Evolutionary conservation across 2,888 invertebrate species (phyloP), one percentile per base, ranked within the genome.

Genomic region (Trachelus iudaicus): DNA sequence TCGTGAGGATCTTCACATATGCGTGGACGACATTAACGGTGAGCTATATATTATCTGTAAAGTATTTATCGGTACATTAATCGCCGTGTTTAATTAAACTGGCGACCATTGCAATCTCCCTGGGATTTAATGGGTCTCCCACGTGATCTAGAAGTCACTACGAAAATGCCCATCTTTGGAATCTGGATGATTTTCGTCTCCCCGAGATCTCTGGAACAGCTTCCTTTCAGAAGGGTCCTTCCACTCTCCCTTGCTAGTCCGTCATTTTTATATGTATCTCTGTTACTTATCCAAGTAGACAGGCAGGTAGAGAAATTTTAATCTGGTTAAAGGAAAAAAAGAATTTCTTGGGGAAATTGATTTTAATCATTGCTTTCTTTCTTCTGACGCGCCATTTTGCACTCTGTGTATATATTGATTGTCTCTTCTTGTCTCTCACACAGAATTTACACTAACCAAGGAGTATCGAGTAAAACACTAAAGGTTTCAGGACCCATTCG

Each of bases 21-120:
- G 97, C 91, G 96, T 97, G 83, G 96, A 96, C 90, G 96, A 97
- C 89, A 94, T 97, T 85, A 95, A 96, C 91, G 97, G 97, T 97
- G 91, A 93, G 94, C 31, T 73, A 75, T 74, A 69, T 34, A 77
- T 77, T 69, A 74, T 74, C 34, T 75, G n/a, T 31, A 69, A 40
- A 56, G 23, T 56, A 56, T 56, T 23, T 56, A 56, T 56, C 4
- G 23, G 23, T 23, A 6, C 9, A 23, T 76, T 76, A n/a, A 76
- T 34, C 15, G 56, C 68, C 6, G 30, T 73, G 73, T 76, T 73
- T 35, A 35, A 75, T 73, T 73, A 76, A 80, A 81, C 9, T 56
- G 56, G 69, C 75, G 77, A n/a, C 75, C 74, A 78, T 78, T 80
- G 80, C 34, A 80, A 78, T 78, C 77, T 81, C 73, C 68, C 34